These are phyloP conservation scores for Thalassoma bifasciatum DNA, from an alignment of 2,113 vertebrate species.

Conservation along the genomic window DNA sequence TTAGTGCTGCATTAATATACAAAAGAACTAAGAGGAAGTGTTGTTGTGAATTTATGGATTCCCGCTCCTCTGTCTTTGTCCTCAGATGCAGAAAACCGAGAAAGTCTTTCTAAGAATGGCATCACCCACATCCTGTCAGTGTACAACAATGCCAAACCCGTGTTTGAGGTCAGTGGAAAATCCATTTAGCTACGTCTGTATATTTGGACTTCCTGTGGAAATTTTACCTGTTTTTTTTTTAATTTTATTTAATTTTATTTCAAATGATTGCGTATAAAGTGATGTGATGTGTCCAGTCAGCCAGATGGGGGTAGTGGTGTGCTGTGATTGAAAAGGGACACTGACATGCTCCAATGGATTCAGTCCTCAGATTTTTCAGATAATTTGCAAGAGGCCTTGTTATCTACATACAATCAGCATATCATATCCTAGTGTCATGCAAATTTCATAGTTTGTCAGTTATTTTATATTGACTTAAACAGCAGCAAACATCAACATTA, in stretches of 20 bases:
- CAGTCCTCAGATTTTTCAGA: no score
- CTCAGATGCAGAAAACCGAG: constrained; percentile 88
- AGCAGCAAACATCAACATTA: neutral
- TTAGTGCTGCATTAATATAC: neutral
- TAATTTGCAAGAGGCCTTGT: neutral
- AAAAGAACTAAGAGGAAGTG: neutral
- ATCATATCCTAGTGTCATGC: neutral
- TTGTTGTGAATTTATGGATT: constrained; percentile 2
- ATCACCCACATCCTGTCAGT: constrained; percentile 91
- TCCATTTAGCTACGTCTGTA: constrained; percentile 8
- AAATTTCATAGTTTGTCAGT: neutral
- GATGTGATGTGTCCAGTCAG: constrained; percentile 47
- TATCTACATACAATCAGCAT: neutral
- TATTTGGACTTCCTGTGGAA: constrained; percentile 26
- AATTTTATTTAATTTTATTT: neutral
- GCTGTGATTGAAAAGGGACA: constrained; percentile 21
- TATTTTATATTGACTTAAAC: neutral
- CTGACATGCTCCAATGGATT: neutral
- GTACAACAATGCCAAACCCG: constrained; percentile 86
- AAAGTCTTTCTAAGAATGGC: constrained; percentile 83
- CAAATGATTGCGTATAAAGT: neutral
- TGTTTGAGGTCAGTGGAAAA: constrained; percentile 82
- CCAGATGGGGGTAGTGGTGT: constrained; percentile 75
- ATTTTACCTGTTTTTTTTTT: constrained; percentile 1
- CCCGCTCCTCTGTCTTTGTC: constrained; percentile 5